Evolutionary conservation across 2,113 vertebrate genomes (phyloP), one percentile per base, ranked within the genome.

Genomic region (Caranx melampygus): DNA sequence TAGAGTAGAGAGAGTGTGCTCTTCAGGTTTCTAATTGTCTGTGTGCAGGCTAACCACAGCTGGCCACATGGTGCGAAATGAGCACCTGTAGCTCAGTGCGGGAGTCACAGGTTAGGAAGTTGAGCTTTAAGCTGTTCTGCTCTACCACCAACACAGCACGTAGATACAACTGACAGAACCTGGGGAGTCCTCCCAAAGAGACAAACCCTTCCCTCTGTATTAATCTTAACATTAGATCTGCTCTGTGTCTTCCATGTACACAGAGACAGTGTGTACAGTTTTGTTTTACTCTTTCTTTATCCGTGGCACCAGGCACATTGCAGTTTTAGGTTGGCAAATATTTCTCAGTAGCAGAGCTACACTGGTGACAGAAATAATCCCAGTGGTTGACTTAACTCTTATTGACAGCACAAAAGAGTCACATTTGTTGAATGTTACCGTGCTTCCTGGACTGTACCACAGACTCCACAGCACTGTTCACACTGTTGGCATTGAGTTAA

Each of bases 11-110:
- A 9, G 8, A 42, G 40, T 37, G 37, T 37, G 37, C 37, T 37
- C 37, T 37, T 37, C 8, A 31, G 26, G 63, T 51, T 51, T 10
- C 12, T 2, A 60, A 65, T 74, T 42, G 71, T 16, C 21, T 71
- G 60, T 71, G 52, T 72, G 55, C 55, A 21, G n/a, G 16, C 73
- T 58, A 44, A 66, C 33, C 47, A 78, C 47, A 58, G 54, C 55
- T 34, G 82, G 58, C 84, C 80, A 45, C 86, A 78, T 88, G 75
- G 54, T 76, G 85, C 77, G 78, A 81, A 67, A 87, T 91, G 81
- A 84, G 37, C 79, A 78, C 66, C 81, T 84, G 47, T 21, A 82
- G 42, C 79, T 78, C 76, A 18, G 54, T 45, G 79, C 62, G 57
- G 58, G 71, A 67, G 83, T 77, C 79, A 81, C n/a, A 60, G 79